Evolutionary conservation across 2,888 invertebrate genomes (phyloP).

Genomic region (Xanthia togata): DNA sequence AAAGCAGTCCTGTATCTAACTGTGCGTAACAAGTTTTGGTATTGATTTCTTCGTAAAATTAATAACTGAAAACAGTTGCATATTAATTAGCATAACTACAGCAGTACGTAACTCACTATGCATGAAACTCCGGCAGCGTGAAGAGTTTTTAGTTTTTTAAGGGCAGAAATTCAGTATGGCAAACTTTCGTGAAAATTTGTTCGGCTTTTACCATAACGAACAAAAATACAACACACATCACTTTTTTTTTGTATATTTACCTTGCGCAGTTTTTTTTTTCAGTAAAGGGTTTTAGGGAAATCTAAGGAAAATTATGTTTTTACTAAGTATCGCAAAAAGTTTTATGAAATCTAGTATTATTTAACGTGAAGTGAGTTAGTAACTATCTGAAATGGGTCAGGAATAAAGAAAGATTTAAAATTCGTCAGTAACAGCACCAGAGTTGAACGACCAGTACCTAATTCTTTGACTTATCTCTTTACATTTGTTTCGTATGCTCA

Average conservation of each 20-base stretch:
- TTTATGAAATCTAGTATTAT: background rate
- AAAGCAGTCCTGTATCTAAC: too few species aligned
- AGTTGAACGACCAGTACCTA: constrained; percentile 47
- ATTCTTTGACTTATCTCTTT: constrained; percentile 61
- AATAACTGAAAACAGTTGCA: background rate
- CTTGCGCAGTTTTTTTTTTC: background rate
- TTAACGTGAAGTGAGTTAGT: background rate
- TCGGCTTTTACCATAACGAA: background rate
- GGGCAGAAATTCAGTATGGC: background rate
- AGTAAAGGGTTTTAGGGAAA: too few species aligned
- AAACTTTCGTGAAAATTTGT: constrained; percentile 4
- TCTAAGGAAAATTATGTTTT: too few species aligned
- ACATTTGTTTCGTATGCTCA: constrained; percentile 62
- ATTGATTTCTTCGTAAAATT: background rate
- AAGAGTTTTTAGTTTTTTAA: background rate
- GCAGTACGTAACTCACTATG: background rate
- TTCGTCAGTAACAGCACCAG: constrained; percentile 21
- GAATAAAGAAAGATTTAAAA: background rate
- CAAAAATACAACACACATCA: background rate
- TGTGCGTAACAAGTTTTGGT: too few species aligned
- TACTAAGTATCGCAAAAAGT: background rate
- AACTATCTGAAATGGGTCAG: constrained; percentile 1
- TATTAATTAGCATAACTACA: constrained; percentile 1
- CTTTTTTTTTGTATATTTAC: background rate
- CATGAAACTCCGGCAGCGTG: background rate